Base-by-base conservation (phyloP, 2,113 vertebrate species). In the Eudyptes chrysolophus region DNA sequence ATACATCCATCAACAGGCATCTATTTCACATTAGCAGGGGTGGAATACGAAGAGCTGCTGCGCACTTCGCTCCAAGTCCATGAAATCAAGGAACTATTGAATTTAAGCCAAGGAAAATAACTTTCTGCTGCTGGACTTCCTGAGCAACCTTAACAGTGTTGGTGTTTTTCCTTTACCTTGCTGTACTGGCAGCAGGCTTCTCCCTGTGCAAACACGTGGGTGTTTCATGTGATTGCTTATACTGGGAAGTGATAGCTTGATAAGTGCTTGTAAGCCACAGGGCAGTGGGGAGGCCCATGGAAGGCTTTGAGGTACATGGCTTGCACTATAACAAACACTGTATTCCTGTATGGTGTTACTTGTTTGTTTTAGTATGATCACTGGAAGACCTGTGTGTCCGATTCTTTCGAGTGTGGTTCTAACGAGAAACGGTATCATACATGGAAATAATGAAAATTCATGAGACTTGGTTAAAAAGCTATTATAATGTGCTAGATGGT, bases 351-450 rank as follows among this genome's bases (percentile, higher is more conserved):
- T 71, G 16, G 11, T 51, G 20, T 51, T 44, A 32, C 62, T 92
- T 49, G 16, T 13, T 66, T 51, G 42, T 10, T 79, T 74, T 55
- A 29, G 13, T 36, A 16, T 1, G 0, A 40, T 84, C 40, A 16
- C 46, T 21, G 32, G 34, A 54, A 55, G 38, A 61, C 19, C 11
- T 9, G 49, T 22, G 34, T 36, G 22, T 25, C 58, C 25, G 18
- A 48, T 52, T 13, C 34, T 61, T 87, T 44, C 0, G 2, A 20
- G 34, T 30, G 16, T 44, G 51, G 5, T 54, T 84, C 66, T 84
- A 36, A 42, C 4, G 30, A 49, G 21, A 38, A n/a, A 46, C 0
- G 1, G 16, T 22, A 49, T 40, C 11, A 3, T 34, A 2, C 11
- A n/a, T 74, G 64, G 60, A 61, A 89, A n/a, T 24, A 22, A 8